phyloP scores from a whole-genome alignment of 2,797 vertebrate species.

The Cossypha niveicapilla region DNA sequence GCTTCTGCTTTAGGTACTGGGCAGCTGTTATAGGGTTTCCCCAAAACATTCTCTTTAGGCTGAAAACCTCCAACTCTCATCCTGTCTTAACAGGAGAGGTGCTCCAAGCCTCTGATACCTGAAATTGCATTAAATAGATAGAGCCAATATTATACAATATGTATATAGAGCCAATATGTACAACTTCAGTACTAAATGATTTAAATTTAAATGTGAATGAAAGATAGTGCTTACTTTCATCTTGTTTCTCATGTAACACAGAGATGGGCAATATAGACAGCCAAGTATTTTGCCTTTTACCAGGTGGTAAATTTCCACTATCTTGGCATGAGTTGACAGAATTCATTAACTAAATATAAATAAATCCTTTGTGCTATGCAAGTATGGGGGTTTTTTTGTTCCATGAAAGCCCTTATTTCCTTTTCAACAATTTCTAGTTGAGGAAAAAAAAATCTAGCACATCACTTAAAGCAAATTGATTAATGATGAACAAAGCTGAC shows the following conservation, averaged over 20 bases:
- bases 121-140: not conserved
- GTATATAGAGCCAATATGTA: too few species aligned
- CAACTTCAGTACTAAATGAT: not conserved
- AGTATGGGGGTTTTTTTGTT: too few species aligned
- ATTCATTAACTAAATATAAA: not conserved
- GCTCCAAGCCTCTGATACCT: not conserved
- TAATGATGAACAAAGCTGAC: not conserved
- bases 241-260: not conserved
- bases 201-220: not conserved
- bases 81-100: not conserved
- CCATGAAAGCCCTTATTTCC: not conserved
- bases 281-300: not conserved
- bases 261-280: not conserved
- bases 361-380: not conserved
- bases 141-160: too few species aligned
- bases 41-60: not conserved
- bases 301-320: not conserved
- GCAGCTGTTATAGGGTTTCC: not conserved
- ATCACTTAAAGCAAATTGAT: not conserved
- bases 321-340: not conserved
- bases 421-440: not conserved
- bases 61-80: not conserved
- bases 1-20: not conserved
- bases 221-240: fast-evolving
- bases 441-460: not conserved